These are phyloP conservation scores for Caenorhabditis latens DNA, from an alignment of 1,140 invertebrate species.

Conservation along the genomic window DNA sequence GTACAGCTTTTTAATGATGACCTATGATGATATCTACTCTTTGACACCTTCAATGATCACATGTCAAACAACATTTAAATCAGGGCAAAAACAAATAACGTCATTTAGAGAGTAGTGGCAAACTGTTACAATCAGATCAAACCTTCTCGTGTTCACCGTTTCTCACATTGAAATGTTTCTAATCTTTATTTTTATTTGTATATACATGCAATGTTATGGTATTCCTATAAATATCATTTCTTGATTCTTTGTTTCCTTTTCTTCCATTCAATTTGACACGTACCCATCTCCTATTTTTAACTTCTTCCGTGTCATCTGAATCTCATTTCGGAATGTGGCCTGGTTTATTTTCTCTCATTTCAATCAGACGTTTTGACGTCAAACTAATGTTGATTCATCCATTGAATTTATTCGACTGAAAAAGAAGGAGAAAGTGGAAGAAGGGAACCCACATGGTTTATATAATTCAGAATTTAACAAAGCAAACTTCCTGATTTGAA, in stretches of 20 bases:
- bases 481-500: conserved; percentile 11
- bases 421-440: not conserved
- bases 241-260: not conserved
- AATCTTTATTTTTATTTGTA: not conserved
- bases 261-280: not conserved
- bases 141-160: not conserved
- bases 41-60: conserved; percentile 9
- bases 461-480: conserved; percentile 10
- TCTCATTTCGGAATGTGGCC: conserved; percentile 25
- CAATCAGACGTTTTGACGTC: conserved; percentile 6
- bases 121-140: not conserved
- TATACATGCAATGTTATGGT: not conserved
- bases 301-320: not conserved
- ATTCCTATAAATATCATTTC: not conserved
- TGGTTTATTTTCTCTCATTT: not conserved
- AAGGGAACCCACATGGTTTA: not conserved
- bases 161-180: not conserved
- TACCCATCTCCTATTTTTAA: not conserved
- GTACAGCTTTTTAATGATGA: not conserved
- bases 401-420: conserved; percentile 3
- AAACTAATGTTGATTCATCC: conserved; percentile 3
- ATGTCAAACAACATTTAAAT: conserved; percentile 2
- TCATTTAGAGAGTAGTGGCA: not conserved
- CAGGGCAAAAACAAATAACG: conserved; percentile 28
- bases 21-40: not conserved